phyloP scores from a whole-genome alignment of 2,113 vertebrate species.

The Lagopus muta region DNA sequence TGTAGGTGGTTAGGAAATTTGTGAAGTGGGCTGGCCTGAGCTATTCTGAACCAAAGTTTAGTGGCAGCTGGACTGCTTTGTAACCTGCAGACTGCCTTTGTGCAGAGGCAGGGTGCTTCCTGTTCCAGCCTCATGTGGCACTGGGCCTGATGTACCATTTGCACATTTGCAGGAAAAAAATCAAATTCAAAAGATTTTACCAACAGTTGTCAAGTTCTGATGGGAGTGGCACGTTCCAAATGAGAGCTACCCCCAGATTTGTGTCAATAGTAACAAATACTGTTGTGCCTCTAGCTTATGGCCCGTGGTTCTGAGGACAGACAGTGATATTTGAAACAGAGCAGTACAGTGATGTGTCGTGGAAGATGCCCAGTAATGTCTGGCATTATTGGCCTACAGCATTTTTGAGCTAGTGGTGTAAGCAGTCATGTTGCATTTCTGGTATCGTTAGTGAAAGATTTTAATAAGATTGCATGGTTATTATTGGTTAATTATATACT shows the following conservation, averaged over 20 bases:
- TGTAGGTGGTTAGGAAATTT: background rate
- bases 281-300: background rate
- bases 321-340: background rate
- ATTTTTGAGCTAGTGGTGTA: background rate
- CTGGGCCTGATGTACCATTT: background rate
- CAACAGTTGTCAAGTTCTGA: background rate
- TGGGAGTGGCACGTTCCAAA: background rate
- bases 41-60: background rate
- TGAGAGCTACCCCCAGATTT: background rate
- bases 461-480: background rate
- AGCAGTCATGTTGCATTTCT: background rate
- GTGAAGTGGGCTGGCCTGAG: background rate
- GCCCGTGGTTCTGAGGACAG: background rate
- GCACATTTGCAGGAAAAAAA: slow-evolving; percentile 24
- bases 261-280: background rate
- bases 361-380: background rate
- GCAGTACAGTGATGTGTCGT: background rate
- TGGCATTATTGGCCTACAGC: no score
- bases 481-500: background rate
- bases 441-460: background rate
- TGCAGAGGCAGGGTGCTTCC: slow-evolving; percentile 8
- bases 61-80: background rate
- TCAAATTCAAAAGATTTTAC: background rate
- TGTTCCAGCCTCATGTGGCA: background rate
- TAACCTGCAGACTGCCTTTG: rapidly evolving